Percentiles rank a stretch among this genome's conserved stretches.
Conservation (phyloP, 2,888 invertebrate species). For the Spilarctia lutea region DNA sequence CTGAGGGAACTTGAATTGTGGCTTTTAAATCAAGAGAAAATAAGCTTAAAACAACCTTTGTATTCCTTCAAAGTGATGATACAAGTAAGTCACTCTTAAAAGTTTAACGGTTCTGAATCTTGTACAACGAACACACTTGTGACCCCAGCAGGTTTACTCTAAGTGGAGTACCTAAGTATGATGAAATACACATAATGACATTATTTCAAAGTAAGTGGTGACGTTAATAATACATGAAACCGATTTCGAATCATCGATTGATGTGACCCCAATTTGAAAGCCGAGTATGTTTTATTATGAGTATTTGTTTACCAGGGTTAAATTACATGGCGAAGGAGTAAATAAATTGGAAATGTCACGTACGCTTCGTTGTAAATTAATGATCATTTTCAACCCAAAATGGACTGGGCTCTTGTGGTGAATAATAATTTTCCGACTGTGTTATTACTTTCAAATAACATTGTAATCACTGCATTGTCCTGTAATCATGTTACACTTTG, state of each 20-base stretch:
- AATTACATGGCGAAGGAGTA: constrained; percentile 14
- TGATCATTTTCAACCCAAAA: constrained; percentile 9
- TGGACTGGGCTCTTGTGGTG: constrained; percentile 3
- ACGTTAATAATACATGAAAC: constrained; percentile 49
- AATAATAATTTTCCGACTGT: constrained; percentile 8
- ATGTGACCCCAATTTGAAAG: constrained; percentile 26
- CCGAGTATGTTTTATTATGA: constrained; percentile 4
- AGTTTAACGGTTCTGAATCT: background rate
- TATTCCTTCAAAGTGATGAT: background rate
- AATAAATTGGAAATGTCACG: constrained; percentile 15
- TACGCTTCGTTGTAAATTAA: constrained; percentile 4
- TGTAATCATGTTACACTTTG: background rate
- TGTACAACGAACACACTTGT: background rate
- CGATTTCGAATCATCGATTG: constrained; percentile 41
- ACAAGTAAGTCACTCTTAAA: background rate
- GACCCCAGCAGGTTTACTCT: too few relatives aligned
- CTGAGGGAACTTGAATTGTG: background rate
- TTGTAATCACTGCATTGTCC: background rate
- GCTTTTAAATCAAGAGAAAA: background rate
- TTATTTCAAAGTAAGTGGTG: constrained; percentile 43
- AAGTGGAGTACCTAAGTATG: background rate
- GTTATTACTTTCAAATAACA: constrained; percentile 13
- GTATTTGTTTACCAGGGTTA: constrained; percentile 9
- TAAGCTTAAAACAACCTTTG: background rate
- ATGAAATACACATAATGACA: constrained; percentile 18